These are phyloP conservation scores for Falco rusticolus DNA, from an alignment of 2,797 vertebrate genomes.

Conservation along the genomic window DNA sequence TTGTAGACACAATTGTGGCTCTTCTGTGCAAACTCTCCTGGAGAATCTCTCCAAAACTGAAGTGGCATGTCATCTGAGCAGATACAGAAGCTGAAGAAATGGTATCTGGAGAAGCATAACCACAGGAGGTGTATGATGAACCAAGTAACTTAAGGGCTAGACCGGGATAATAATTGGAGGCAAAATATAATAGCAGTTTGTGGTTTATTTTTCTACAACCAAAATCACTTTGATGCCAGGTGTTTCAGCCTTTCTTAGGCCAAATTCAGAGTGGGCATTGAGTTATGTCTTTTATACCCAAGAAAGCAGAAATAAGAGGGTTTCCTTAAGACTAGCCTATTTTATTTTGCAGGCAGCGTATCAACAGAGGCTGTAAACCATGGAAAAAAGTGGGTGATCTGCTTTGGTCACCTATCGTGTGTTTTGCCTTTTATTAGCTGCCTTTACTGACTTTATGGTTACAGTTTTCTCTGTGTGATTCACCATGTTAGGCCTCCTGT, in stretches of 20 bases:
- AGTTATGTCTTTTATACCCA: background rate
- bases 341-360: background rate
- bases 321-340: background rate
- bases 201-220: background rate
- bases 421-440: background rate
- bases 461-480: background rate
- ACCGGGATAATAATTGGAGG: background rate
- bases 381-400: background rate
- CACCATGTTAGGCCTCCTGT: background rate
- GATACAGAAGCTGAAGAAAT: background rate
- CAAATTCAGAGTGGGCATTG: background rate
- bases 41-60: background rate
- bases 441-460: background rate
- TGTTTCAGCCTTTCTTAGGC: background rate
- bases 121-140: background rate
- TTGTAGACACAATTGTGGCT: constrained; percentile 43
- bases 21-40: constrained; percentile 9
- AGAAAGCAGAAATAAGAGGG: background rate
- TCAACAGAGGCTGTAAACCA: background rate
- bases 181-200: background rate
- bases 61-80: background rate
- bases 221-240: background rate
- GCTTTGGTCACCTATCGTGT: background rate
- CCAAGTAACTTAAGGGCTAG: background rate
- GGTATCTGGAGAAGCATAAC: background rate